Base-by-base conservation (phyloP, 2,888 invertebrate genomes). In the Andricus curvator region DNA sequence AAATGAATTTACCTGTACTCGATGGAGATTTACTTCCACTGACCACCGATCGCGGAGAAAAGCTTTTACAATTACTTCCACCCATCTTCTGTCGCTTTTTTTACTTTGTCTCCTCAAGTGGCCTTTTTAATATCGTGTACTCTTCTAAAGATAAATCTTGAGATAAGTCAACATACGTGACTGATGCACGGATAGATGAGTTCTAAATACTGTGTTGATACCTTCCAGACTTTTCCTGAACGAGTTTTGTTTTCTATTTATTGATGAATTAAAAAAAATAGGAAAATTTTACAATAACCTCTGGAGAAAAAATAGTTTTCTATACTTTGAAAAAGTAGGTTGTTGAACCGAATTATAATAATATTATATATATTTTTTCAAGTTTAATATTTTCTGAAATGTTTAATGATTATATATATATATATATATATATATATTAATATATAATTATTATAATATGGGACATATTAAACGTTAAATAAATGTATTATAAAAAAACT, bases 21-120 rank as follows among this genome's bases (percentile, higher is more conserved):
- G 65, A 56, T 65, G 76, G 81, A 20, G 83, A 41, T 56, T 78
- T 84, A 70, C 80, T 80, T 29, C 83, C 77, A 77, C 84, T 86
- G 70, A 81, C 84, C n/a, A 85, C 87, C 78, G 85, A 80, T 78
- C 84, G 87, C 8, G 86, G 86, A 8, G 88, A 89, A 81, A 89
- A 89, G 65, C 88, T 87, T 82, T 89, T 89, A 80, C 89, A 86
- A 80, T 86, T 87, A 78, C 81, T 85, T 33, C 82, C 86, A 76
- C 88, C 88, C 89, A 89, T 88, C n/a, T 48, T 56, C 15, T 74
- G 29, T 74, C 11, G 1, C 29, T 15, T 33, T 20, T 51, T 25
- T 33, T 5, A 8, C n/a, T 11, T 74, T 20, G 17, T 74, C 9
- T 22, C 29, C 29, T 62, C 4, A 15, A 25, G 22, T 29, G 56